These are phyloP conservation scores for Mizuhopecten yessoensis DNA, from an alignment of 1,140 invertebrate genomes.

Conservation along the genomic window DNA sequence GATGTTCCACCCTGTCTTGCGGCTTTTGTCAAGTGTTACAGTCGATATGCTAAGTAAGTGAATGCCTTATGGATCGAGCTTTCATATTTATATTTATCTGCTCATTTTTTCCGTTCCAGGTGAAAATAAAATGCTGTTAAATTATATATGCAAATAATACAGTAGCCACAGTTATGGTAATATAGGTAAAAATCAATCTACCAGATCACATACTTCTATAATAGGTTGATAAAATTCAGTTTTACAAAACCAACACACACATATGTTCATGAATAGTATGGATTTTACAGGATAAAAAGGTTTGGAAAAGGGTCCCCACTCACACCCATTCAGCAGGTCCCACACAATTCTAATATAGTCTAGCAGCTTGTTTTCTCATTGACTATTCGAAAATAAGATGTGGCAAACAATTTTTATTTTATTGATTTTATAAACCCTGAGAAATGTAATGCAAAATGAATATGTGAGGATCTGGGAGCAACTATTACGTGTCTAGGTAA, in stretches of 20 bases:
- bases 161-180: constrained; percentile 14
- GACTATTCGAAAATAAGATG: background rate
- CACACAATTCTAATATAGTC: background rate
- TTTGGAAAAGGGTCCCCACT: background rate
- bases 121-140: background rate
- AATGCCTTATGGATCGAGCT: background rate
- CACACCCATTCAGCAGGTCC: background rate
- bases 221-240: constrained; percentile 29
- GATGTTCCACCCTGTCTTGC: background rate
- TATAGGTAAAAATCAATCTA: background rate
- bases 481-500: background rate
- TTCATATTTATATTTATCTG: background rate
- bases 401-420: background rate
- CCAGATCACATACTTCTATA: background rate
- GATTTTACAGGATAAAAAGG: background rate
- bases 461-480: background rate
- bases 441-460: background rate
- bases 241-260: constrained; percentile 24
- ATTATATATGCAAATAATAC: constrained; percentile 2
- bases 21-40: background rate
- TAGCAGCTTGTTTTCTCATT: background rate
- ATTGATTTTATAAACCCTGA: background rate
- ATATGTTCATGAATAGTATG: background rate
- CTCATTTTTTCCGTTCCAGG: background rate
- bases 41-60: background rate